Percentiles rank a stretch among this genome's conserved stretches.
Evolutionary conservation across 2,113 vertebrate genomes (phyloP).

Genomic region (Neotoma lepida): DNA sequence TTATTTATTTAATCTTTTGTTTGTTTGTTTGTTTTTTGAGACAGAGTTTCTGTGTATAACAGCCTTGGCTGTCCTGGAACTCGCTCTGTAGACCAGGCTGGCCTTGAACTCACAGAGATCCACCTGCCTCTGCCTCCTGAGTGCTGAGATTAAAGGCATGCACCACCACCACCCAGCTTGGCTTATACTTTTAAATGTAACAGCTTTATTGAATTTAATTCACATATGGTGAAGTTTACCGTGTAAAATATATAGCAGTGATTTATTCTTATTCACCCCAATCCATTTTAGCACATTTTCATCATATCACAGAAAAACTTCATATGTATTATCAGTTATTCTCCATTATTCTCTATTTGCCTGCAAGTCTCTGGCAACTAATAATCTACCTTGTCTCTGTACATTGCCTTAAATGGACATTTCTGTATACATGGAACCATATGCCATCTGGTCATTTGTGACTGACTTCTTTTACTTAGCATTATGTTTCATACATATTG

Average conservation of each 20-base stretch:
- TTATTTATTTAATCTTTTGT: no score
- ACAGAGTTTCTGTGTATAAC: no score
- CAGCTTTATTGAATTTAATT: slow-evolving; percentile 55
- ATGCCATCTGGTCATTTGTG: not conserved
- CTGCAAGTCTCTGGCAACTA: not conserved
- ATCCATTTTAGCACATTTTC: slow-evolving; percentile 62
- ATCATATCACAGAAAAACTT: not conserved
- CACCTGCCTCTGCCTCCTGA: not conserved
- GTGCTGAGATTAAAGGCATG: not conserved
- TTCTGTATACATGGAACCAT: not conserved
- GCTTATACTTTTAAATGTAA: slow-evolving; percentile 39
- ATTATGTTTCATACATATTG: not conserved
- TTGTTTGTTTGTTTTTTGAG: no score
- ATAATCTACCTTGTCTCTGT: slow-evolving; percentile 3
- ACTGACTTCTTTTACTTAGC: slow-evolving; percentile 12
- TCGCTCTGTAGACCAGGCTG: no score
- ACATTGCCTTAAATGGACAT: not conserved
- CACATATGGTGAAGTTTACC: not conserved
- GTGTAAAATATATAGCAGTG: slow-evolving; percentile 1
- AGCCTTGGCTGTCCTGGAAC: no score
- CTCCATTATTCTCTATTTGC: slow-evolving; percentile 8
- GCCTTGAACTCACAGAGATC: no score
- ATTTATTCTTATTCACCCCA: slow-evolving; percentile 21
- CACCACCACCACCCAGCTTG: no score
- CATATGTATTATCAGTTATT: not conserved